These are phyloP conservation scores for Helobdella robusta DNA, from an alignment of 2,888 invertebrate species.

Conservation along the genomic window DNA sequence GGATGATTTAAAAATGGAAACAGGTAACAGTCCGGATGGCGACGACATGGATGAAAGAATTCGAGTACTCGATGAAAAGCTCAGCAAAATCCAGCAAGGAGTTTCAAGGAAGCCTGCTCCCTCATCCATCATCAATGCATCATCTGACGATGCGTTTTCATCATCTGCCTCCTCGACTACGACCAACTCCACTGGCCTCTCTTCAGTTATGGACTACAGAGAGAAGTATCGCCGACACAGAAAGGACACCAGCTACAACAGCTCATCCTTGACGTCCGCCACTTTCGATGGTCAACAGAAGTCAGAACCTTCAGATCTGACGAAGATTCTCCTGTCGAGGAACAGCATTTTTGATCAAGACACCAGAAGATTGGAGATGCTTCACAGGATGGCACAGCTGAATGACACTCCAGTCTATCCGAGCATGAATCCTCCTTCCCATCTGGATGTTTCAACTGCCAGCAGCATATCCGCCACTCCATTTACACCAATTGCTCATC, in stretches of 20 bases:
- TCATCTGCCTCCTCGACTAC: slow-evolving; percentile 33
- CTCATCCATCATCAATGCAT: slow-evolving; percentile 1
- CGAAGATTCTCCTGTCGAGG: slow-evolving; percentile 79
- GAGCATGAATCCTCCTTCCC: too few relatives aligned
- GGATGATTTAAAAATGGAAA: slow-evolving; percentile 7
- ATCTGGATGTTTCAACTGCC: too few relatives aligned
- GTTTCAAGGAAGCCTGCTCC: slow-evolving; percentile 24
- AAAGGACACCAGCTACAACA: slow-evolving; percentile 9
- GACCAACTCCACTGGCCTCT: not conserved
- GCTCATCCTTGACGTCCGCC: not conserved
- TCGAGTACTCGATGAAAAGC: slow-evolving; percentile 80
- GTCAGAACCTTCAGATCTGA: slow-evolving; percentile 83
- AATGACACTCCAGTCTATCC: not conserved
- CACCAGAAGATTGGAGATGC: slow-evolving; percentile 63
- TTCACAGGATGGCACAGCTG: slow-evolving; percentile 7
- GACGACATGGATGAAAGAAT: slow-evolving; percentile 74
- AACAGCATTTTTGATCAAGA: slow-evolving; percentile 90
- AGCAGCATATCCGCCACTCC: too few relatives aligned
- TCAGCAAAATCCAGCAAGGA: slow-evolving; percentile 51
- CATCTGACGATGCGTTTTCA: slow-evolving; percentile 19
- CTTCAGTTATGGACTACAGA: slow-evolving; percentile 29
- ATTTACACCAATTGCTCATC: too few relatives aligned
- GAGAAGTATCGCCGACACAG: slow-evolving; percentile 31
- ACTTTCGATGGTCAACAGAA: slow-evolving; percentile 41
- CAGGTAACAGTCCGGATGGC: not conserved